Evolutionary conservation across 2,113 vertebrate species (phyloP).

Genomic region (Otolemur garnettii): DNA sequence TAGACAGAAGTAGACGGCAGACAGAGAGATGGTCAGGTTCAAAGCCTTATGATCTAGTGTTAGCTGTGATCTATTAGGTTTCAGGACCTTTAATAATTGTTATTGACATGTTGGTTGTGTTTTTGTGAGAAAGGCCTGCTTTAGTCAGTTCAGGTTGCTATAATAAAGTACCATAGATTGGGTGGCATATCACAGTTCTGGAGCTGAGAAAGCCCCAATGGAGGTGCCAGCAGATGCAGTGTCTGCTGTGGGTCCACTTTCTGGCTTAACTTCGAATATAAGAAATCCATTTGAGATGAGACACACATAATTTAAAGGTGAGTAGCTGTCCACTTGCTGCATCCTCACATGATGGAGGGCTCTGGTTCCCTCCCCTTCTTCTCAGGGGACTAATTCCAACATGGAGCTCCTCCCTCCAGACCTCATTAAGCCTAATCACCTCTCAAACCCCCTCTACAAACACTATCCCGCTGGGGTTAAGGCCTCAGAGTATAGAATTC

Average conservation of each 20-base stretch:
- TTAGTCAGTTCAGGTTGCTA: not conserved
- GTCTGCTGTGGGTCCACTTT: not conserved
- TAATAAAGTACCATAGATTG: not conserved
- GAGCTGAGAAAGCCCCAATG: not conserved
- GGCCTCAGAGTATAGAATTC: no score
- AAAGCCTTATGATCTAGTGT: not conserved
- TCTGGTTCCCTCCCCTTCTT: not conserved
- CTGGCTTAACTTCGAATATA: no score
- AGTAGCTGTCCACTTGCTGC: no score
- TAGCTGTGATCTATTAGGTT: not conserved
- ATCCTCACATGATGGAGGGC: not conserved
- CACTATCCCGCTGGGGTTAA: not conserved
- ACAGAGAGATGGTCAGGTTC: not conserved
- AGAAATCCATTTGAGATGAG: no score
- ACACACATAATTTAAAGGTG: no score
- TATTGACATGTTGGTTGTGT: not conserved
- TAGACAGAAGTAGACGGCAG: not conserved
- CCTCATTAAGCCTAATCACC: not conserved
- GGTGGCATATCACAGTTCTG: not conserved
- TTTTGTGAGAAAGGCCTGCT: not conserved
- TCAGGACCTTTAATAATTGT: not conserved
- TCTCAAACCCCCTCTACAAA: not conserved
- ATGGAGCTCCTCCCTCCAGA: no score
- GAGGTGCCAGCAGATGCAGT: accelerated
- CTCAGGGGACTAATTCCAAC: not conserved